Percentiles rank a stretch among this genome's conserved stretches.
These are phyloP conservation scores for Psephotus haematonotus DNA, from an alignment of 2,113 vertebrate genomes.

Conservation along the genomic window DNA sequence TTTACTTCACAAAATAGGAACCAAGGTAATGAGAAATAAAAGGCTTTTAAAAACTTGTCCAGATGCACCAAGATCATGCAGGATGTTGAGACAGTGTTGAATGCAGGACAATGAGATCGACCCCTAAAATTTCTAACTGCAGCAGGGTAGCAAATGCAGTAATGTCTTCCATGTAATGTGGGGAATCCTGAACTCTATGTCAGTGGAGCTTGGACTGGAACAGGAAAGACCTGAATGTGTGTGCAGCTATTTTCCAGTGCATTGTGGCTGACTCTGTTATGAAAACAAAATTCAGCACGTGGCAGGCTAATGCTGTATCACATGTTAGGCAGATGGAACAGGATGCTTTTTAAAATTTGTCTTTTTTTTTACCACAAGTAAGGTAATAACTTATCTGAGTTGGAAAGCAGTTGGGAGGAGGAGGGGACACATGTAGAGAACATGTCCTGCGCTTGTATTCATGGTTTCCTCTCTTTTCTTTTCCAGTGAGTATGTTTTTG, in stretches of 20 bases:
- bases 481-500: slow-evolving; percentile 98
- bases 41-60: not conserved
- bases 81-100: not conserved
- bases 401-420: not conserved
- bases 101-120: not conserved
- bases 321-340: not conserved
- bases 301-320: not conserved
- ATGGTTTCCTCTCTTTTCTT: slow-evolving; percentile 59
- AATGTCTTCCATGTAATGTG: not conserved
- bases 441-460: slow-evolving; percentile 59
- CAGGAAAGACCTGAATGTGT: not conserved
- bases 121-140: not conserved
- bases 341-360: not conserved
- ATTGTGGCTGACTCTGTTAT: not conserved
- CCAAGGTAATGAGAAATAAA: not conserved
- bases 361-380: not conserved
- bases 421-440: not conserved
- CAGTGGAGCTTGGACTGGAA: not conserved
- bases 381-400: not conserved
- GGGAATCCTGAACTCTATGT: not conserved
- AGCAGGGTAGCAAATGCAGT: not conserved
- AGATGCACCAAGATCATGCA: not conserved
- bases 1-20: slow-evolving; percentile 33
- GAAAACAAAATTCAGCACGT: not conserved
- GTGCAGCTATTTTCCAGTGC: not conserved